Conservation (phyloP, 2,113 vertebrate species). For the Scatophagus argus region DNA sequence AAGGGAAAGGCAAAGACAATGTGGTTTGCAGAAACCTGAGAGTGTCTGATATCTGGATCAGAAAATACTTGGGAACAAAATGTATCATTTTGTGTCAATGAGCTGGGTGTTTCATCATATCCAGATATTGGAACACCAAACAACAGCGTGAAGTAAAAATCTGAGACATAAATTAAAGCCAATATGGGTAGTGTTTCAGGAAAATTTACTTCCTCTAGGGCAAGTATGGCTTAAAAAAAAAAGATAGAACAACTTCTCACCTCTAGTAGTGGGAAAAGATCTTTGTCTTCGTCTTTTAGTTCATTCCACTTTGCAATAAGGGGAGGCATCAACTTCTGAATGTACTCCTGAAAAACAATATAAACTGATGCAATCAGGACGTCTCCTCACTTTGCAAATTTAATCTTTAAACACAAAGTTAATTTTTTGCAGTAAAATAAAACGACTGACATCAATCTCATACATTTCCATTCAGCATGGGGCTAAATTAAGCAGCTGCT, state of each 20-base stretch:
- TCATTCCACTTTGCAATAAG: constrained; percentile 96
- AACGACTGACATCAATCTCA: no score
- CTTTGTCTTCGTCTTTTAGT: constrained; percentile 94
- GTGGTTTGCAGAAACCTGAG: no score
- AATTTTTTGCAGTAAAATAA: not conserved
- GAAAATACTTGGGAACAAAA: constrained; percentile 74
- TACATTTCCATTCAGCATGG: not conserved
- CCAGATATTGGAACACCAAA: constrained; percentile 54
- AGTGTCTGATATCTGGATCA: constrained; percentile 66
- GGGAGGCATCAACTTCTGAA: constrained; percentile 95
- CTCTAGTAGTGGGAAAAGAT: constrained; percentile 92
- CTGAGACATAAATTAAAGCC: no score
- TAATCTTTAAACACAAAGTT: not conserved
- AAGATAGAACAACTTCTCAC: constrained; percentile 54
- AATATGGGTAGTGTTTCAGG: no score
- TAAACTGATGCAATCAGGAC: not conserved
- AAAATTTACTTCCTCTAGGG: not conserved
- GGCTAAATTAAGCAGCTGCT: not conserved
- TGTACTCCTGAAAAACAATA: constrained; percentile 87
- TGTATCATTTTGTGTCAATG: constrained; percentile 76
- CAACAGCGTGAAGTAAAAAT: no score
- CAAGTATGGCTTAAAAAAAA: not conserved
- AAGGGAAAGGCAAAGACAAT: no score
- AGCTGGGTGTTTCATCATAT: constrained; percentile 80
- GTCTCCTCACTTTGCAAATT: no score